Evolutionary conservation across 2,888 invertebrate genomes (phyloP).

Genomic region (Macaria liturata): DNA sequence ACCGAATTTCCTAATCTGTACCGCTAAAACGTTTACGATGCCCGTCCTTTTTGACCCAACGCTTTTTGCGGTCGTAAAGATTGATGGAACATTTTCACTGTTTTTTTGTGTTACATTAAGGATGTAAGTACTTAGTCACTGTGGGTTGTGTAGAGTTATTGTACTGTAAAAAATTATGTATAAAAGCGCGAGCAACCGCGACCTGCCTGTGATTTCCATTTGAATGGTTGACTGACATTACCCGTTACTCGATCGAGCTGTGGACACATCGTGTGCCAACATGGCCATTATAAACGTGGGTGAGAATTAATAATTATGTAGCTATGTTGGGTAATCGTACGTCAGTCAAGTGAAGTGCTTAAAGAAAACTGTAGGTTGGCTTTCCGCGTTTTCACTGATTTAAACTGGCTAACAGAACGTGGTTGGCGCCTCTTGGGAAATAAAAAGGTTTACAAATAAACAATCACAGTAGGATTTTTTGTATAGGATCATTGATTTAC

Average conservation of each 20-base stretch:
- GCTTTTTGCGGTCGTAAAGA: conserved; percentile 31
- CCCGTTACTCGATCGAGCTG: conserved; percentile 59
- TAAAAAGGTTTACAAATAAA: too few species aligned
- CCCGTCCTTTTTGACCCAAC: conserved; percentile 11
- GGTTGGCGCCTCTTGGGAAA: too few species aligned
- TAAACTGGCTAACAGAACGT: too few species aligned
- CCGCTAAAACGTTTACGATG: conserved; percentile 5
- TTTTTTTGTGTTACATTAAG: conserved; percentile 35
- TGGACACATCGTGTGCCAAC: conserved; percentile 28
- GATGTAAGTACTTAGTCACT: conserved; percentile 43
- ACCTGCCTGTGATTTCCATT: conserved; percentile 57
- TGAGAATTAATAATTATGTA: conserved; percentile 1
- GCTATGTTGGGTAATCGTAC: background rate
- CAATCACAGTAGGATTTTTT: too few species aligned
- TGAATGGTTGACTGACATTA: conserved; percentile 55
- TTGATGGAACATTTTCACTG: conserved; percentile 16
- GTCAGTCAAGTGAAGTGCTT: too few species aligned
- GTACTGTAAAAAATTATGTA: conserved; percentile 59
- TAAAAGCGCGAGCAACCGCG: conserved; percentile 55
- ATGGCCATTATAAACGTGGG: conserved; percentile 18
- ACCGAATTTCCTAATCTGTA: conserved; percentile 28
- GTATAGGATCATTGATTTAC: too few species aligned
- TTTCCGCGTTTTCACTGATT: too few species aligned
- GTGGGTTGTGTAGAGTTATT: conserved; percentile 50
- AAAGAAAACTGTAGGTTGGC: too few species aligned